A percentile compares a stretch with the other conserved stretches of the same genome.
Conservation (phyloP, 2,888 invertebrate genomes). For the Pasiphila rectangulata region DNA sequence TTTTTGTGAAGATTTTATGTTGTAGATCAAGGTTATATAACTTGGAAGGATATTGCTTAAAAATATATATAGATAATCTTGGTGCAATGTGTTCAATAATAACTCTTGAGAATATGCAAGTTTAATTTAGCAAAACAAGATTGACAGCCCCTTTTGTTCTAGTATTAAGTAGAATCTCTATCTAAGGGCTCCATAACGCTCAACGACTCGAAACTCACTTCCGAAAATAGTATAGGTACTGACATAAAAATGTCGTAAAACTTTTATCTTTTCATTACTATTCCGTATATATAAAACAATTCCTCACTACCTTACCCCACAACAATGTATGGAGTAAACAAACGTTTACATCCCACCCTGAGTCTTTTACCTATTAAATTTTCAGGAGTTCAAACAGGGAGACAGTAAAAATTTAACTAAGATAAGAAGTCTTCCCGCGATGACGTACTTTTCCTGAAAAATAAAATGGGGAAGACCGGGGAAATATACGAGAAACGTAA, state of each 20-base stretch:
- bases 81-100: no score
- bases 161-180: no score
- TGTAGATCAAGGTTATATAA: no score
- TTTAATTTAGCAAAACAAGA: no score
- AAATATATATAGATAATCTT: no score
- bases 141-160: no score
- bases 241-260: constrained; percentile 27
- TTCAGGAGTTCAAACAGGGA: constrained; percentile 49
- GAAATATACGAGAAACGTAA: constrained; percentile 25
- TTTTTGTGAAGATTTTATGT: no score
- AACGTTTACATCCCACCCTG: constrained; percentile 38
- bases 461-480: constrained; percentile 16
- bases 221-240: constrained; percentile 15
- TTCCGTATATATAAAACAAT: constrained; percentile 34
- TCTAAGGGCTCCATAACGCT: no score
- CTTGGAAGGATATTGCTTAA: no score
- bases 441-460: constrained; percentile 23
- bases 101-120: no score
- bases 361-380: constrained; percentile 46
- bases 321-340: constrained; percentile 46
- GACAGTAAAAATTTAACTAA: constrained; percentile 49
- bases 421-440: constrained; percentile 40
- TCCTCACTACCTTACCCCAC: constrained; percentile 26
- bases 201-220: constrained; percentile 2
- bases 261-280: constrained; percentile 30